phyloP scores from a whole-genome alignment of 2,888 invertebrate species.

The Helicoverpa assulta region DNA sequence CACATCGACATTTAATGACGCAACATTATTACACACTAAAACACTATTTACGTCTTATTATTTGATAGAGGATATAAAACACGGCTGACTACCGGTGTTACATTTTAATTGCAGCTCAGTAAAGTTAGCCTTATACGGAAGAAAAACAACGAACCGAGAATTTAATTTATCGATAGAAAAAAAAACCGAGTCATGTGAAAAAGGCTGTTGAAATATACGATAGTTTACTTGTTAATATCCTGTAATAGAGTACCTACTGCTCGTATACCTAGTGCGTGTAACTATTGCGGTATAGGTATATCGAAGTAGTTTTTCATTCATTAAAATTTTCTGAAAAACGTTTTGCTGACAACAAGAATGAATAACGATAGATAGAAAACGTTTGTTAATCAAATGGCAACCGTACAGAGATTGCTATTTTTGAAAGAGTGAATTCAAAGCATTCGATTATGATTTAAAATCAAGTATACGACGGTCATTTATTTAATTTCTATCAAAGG shows the following conservation, averaged over 20 bases:
- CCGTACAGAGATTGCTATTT: too few species aligned
- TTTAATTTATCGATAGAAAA: conserved; percentile 24
- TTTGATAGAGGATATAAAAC: conserved; percentile 60
- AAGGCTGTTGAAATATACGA: conserved; percentile 25
- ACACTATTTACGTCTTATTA: conserved; percentile 60
- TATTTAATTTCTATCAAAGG: not conserved
- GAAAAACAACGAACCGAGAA: conserved; percentile 35
- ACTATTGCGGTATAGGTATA: not conserved
- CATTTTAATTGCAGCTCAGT: conserved; percentile 59
- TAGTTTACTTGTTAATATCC: conserved; percentile 10
- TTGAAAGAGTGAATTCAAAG: too few species aligned
- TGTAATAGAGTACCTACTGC: not conserved
- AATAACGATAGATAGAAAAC: too few species aligned
- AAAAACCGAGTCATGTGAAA: conserved; percentile 21
- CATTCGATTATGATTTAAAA: not conserved
- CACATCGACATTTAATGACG: conserved; percentile 57
- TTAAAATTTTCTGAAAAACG: too few species aligned
- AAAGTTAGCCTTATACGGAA: conserved; percentile 34
- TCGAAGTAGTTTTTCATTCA: not conserved
- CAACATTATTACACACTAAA: conserved; percentile 59
- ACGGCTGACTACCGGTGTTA: conserved; percentile 59
- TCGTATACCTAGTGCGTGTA: not conserved
- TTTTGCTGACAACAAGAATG: too few species aligned
- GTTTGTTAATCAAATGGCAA: too few species aligned
- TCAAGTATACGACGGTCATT: not conserved